phyloP scores from a whole-genome alignment of 2,113 vertebrate genomes.

The Odontophorus gujanensis region DNA sequence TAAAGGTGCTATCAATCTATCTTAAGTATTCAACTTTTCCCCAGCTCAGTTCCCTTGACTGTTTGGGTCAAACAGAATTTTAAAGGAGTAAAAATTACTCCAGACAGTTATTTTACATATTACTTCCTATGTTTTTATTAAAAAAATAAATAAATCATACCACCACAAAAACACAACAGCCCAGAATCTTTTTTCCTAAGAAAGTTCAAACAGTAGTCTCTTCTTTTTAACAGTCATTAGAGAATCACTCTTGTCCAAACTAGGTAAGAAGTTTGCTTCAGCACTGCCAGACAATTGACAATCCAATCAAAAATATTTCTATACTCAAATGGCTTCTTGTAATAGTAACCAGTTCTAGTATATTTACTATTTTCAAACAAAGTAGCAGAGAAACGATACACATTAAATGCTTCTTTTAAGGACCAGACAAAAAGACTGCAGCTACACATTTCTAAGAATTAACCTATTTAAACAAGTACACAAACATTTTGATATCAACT shows the following conservation, averaged over 20 bases:
- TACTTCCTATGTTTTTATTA: not conserved
- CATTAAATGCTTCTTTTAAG: not conserved
- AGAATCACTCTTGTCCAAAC: not conserved
- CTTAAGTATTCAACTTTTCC: not conserved
- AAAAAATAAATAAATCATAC: not conserved
- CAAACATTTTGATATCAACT: not conserved
- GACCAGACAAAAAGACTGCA: not conserved
- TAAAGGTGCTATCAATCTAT: no score
- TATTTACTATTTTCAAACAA: not conserved
- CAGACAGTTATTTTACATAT: not conserved
- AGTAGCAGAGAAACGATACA: not conserved
- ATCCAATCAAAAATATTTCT: not conserved
- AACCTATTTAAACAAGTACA: not conserved
- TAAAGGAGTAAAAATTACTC: not conserved
- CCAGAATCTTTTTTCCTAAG: not conserved
- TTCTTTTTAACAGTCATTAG: not conserved
- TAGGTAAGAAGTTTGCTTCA: slow-evolving; percentile 1
- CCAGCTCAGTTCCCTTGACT: not conserved
- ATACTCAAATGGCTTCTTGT: slow-evolving; percentile 57
- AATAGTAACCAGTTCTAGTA: slow-evolving; percentile 11
- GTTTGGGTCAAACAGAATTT: not conserved
- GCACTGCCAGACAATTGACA: slow-evolving; percentile 36
- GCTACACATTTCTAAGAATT: not conserved
- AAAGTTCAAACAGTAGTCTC: not conserved
- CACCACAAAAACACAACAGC: not conserved